phyloP scores from a whole-genome alignment of 2,888 invertebrate genomes.

The Plagodis pulveraria region DNA sequence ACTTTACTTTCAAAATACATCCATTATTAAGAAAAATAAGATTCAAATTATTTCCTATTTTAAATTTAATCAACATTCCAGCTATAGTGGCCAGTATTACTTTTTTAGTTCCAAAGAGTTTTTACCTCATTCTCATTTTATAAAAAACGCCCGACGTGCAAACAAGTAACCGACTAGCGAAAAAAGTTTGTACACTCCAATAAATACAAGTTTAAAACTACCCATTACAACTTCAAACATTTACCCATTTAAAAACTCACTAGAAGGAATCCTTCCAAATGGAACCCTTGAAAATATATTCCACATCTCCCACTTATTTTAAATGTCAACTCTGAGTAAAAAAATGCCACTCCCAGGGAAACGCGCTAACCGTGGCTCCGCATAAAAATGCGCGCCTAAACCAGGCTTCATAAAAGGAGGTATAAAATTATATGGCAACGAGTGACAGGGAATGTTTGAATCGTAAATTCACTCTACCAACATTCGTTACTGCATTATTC shows the following conservation, averaged over 20 bases:
- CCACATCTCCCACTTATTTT: constrained; percentile 26
- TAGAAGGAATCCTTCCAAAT: constrained; percentile 12
- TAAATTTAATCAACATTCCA: too few species aligned
- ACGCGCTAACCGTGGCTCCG: constrained; percentile 29
- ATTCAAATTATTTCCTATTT: too few species aligned
- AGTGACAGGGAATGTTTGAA: constrained; percentile 40
- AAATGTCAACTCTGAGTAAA: constrained; percentile 28
- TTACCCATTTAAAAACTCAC: constrained; percentile 11
- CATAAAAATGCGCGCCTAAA: constrained; percentile 39
- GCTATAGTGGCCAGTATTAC: too few species aligned
- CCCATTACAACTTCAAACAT: not conserved
- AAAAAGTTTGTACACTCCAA: too few species aligned
- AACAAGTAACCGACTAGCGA: too few species aligned
- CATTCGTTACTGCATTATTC: constrained; percentile 53
- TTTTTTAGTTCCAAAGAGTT: too few species aligned
- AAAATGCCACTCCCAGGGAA: constrained; percentile 30
- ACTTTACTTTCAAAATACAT: too few species aligned
- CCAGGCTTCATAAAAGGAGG: constrained; percentile 36
- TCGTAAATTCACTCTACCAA: constrained; percentile 46
- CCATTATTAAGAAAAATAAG: too few species aligned
- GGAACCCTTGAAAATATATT: constrained; percentile 15
- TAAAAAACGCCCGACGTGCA: too few species aligned
- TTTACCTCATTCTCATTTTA: too few species aligned
- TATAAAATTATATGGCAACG: constrained; percentile 42
- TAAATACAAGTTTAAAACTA: not conserved